Evolutionary conservation across 2,888 invertebrate genomes (phyloP).

Genomic region (Mellilla xanthometata): DNA sequence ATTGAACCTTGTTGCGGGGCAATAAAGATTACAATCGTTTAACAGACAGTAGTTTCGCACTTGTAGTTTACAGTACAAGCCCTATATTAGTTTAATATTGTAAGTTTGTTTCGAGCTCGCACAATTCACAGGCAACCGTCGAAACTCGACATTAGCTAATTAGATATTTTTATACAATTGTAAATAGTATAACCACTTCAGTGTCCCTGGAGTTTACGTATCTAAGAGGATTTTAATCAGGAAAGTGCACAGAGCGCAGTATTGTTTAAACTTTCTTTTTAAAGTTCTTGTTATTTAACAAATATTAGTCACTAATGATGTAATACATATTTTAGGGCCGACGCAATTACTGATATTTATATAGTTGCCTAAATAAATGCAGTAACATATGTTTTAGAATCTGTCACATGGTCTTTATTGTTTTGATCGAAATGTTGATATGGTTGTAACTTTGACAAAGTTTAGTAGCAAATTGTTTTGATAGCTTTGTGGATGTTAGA

Average conservation of each 20-base stretch:
- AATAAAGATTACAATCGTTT: no score
- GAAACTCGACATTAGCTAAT: constrained; percentile 56
- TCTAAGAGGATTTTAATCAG: constrained; percentile 42
- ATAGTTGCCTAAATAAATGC: not conserved
- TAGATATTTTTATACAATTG: constrained; percentile 51
- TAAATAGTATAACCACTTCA: constrained; percentile 58
- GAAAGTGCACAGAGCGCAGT: constrained; percentile 58
- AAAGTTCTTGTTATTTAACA: constrained; percentile 55
- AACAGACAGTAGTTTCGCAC: no score
- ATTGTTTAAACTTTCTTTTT: constrained; percentile 52
- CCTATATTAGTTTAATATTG: constrained; percentile 69
- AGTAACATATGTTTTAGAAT: not conserved
- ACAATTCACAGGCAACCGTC: constrained; percentile 52
- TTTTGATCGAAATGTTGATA: no score
- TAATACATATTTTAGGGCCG: constrained; percentile 41
- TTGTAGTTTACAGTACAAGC: constrained; percentile 17
- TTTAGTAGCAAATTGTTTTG: no score
- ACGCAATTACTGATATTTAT: constrained; percentile 46
- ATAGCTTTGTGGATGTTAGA: no score
- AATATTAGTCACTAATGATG: constrained; percentile 47
- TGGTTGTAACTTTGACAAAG: no score
- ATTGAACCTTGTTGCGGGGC: no score
- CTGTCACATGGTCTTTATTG: not conserved
- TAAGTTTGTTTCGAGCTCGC: constrained; percentile 61
- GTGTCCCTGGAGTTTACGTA: constrained; percentile 46